These are phyloP conservation scores for Drosophila melanocephala DNA, from an alignment of 2,888 invertebrate species.

Conservation along the genomic window DNA sequence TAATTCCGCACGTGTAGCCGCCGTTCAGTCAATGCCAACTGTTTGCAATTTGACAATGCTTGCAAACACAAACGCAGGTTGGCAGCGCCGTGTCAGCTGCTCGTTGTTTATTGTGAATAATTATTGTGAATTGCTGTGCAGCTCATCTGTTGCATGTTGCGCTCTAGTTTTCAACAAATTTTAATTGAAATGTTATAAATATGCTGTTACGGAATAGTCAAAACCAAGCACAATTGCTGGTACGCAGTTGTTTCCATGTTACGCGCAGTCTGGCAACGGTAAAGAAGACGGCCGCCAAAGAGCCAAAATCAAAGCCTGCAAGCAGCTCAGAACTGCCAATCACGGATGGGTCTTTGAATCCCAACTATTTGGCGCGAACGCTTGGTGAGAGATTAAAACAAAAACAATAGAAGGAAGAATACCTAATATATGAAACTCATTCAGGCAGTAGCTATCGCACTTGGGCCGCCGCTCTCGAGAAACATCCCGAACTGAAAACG, in stretches of 20 bases:
- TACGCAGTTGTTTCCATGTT: constrained; percentile 30
- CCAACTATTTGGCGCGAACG: constrained; percentile 57
- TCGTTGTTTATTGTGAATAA: neutral
- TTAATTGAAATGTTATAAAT: constrained; percentile 35
- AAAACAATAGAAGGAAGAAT: neutral
- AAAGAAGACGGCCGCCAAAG: constrained; percentile 25
- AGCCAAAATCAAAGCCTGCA: constrained; percentile 21
- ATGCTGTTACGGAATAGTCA: constrained; percentile 62
- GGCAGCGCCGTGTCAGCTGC: constrained; percentile 38
- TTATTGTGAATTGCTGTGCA: constrained; percentile 17
- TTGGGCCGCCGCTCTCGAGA: constrained; percentile 72
- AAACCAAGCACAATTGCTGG: constrained; percentile 40
- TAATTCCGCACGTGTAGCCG: constrained; percentile 65
- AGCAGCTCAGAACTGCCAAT: constrained; percentile 27
- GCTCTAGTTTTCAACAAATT: neutral
- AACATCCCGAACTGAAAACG: constrained; percentile 78
- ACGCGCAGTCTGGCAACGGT: constrained; percentile 31
- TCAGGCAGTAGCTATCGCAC: constrained; percentile 73
- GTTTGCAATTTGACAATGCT: neutral
- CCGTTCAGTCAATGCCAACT: constrained; percentile 17
- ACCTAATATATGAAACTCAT: neutral
- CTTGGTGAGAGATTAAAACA: constrained; percentile 49
- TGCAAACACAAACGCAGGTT: neutral
- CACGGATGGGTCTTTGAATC: constrained; percentile 59
- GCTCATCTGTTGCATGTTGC: constrained; percentile 35